Evolutionary conservation across 2,888 invertebrate species (phyloP), one percentile per base, ranked within the genome.

Genomic region (Cheilosia urbana): DNA sequence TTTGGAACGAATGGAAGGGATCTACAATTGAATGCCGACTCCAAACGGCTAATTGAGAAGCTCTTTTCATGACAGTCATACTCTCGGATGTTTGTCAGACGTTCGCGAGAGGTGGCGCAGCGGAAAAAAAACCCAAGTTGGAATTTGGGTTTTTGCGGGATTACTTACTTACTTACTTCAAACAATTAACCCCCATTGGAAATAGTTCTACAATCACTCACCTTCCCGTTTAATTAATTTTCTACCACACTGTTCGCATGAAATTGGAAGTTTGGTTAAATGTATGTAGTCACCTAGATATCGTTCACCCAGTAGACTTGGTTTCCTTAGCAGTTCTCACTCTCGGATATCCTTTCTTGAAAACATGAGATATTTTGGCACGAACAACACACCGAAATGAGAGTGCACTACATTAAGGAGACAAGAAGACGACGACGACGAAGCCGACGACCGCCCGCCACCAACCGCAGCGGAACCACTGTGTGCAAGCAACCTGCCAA

Each of bases 361-460:
- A 73, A 78, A 73, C 72, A 78, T 51, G 37, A 83, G 42, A 73
- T 63, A 69, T 57, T 73, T 83, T 83, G 83, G 83, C 83, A 83
- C 83, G 68, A 73, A 73, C 49, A 68, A 72, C 65, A 68, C 65
- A 37, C 57, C 47, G 37, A 73, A 73, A 83, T 73, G 60, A 78
- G 78, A 83, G 83, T 73, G 78, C 73, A 83, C 78, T 83, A 78
- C 73, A 83, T 83, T 83, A 68, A 78, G 60, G 51, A 78, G 83
- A 78, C 83, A 83, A 73, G 27, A 73, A 63, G 83, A 83, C 77
- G 51, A 15, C 11, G 5, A 51, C 24, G 13, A 49, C 45, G 45
- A 17, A 45, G 11, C 17, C 15, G 6, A 57, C 45, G 49, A 6
- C 53, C 62, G 53, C 58, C 24, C 60, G 51, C 65, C 65, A 60